Evolutionary conservation across 2,888 invertebrate species (phyloP).

Genomic region (Anoncus sp.): DNA sequence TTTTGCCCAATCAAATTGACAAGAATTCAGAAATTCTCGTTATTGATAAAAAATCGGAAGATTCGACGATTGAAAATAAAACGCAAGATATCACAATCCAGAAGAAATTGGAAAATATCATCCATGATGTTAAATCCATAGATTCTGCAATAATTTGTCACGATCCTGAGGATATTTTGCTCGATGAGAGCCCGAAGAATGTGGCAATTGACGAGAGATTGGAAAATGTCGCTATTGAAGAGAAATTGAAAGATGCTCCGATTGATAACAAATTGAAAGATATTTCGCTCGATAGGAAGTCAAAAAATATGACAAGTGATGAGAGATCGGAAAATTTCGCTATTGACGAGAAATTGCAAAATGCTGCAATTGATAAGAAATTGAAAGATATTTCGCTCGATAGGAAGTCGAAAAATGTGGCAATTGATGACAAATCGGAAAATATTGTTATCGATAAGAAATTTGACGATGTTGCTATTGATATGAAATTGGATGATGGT

Average conservation of each 20-base stretch:
- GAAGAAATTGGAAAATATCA: neutral
- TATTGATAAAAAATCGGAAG: slow-evolving; percentile 8
- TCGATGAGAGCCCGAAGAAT: neutral
- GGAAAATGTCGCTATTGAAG: neutral
- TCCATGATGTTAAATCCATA: neutral
- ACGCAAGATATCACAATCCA: neutral
- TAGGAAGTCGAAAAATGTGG: neutral
- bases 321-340: neutral
- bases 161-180: no score
- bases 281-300: neutral
- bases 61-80: slow-evolving; percentile 2
- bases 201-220: neutral
- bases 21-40: neutral
- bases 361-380: slow-evolving; percentile 6
- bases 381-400: neutral
- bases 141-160: no score
- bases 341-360: neutral
- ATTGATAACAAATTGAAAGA: slow-evolving; percentile 3
- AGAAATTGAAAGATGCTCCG: slow-evolving; percentile 6
- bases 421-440: neutral
- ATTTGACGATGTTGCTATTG: neutral
- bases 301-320: neutral
- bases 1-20: neutral
- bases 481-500: neutral
- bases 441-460: neutral